Conservation (phyloP, 1,140 invertebrate species). For the Panagrolaimus sp. region DNA sequence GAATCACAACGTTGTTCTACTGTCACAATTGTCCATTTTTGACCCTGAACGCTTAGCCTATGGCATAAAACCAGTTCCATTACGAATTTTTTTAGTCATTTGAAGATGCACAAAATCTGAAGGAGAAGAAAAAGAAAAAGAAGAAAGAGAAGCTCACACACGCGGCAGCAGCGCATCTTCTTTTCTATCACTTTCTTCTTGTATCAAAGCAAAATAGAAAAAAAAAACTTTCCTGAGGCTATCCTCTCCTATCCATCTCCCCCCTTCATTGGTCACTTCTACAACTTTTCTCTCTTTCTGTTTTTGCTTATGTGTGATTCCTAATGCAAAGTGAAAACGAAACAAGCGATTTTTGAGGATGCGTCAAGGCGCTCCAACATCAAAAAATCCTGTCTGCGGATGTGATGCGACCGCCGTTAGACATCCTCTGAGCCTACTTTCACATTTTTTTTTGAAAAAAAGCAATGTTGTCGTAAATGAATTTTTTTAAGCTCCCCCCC, state of each 20-base stretch:
- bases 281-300: no score
- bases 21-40: slow-evolving; percentile 15
- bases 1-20: slow-evolving; percentile 4
- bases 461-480: no score
- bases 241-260: no score
- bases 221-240: no score
- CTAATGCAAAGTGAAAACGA: slow-evolving; percentile 16
- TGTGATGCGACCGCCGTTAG: background rate
- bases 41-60: slow-evolving; percentile 12
- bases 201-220: no score
- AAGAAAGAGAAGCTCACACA: background rate
- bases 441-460: no score
- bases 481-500: background rate
- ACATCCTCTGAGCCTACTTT: no score
- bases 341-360: slow-evolving; percentile 16
- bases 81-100: slow-evolving; percentile 3
- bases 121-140: slow-evolving; percentile 1
- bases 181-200: background rate
- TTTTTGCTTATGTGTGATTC: no score
- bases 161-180: slow-evolving; percentile 5
- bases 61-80: slow-evolving; percentile 18
- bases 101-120: background rate
- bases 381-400: slow-evolving; percentile 14
- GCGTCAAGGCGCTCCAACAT: background rate
- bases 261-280: no score